Base-by-base conservation (phyloP, 1,140 invertebrate species). In the Pogonomyrmex barbatus region DNA sequence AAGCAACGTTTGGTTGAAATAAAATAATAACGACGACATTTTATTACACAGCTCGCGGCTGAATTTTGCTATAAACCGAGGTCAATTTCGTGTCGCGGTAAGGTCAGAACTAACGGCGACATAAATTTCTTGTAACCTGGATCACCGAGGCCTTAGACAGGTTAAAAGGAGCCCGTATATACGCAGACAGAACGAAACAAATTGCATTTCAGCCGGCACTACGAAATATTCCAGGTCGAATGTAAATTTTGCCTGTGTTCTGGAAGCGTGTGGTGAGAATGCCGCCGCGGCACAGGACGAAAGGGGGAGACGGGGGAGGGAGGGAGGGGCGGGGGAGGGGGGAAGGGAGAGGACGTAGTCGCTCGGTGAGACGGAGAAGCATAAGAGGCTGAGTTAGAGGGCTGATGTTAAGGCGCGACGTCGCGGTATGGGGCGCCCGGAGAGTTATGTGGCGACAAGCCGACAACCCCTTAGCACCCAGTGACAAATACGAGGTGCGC, bases 381-480 rank as follows among this genome's bases (percentile, higher is more conserved):
- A 85, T 82, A 87, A 56, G 75, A 56, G 67, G 63, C 65, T 65
- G 78, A 84, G 90, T 77, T 58, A 81, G 90, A 86, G 81, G 87
- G 87, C 24, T 62, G 89, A 79, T 89, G 90, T 91, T 86, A 71
- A 90, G 87, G 63, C 73, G 81, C 33, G 12, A 42, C 39, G 58
- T 5, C 30, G 63, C 68, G 67, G 86, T 86, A 54, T 63, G 88
- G 73, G 78, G 73, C 60, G 65, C 62, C 67, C 65, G 71, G 85
- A 91, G 91, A 92, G 90, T 92, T 92, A 92, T 92, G 91, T 88
- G 91, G 89, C 90, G 91, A 92, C 89, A 89, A 92, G 91, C 88
- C 87, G 90, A 90, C 91, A 92, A 92, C 90, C 89, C 91, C 91
- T 92, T 92, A 92, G 90, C 90, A 90, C 85, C 85, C 70, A 54